Base-by-base conservation (phyloP, 2,113 vertebrate genomes). In the Marmota monax region DNA sequence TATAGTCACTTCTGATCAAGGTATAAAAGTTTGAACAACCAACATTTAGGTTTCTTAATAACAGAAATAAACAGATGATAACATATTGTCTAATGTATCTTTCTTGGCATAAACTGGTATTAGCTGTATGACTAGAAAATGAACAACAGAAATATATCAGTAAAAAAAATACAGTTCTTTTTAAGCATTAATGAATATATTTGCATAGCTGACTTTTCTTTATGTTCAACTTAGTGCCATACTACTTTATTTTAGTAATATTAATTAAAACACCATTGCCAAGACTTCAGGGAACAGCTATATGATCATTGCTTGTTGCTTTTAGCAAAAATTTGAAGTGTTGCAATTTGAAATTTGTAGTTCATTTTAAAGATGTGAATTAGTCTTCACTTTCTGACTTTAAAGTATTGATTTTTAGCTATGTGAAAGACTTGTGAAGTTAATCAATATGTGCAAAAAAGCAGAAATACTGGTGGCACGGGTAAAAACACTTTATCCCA, bases 361-460 rank as follows among this genome's bases (percentile, higher is more conserved):
- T 85, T 93, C 56, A 80, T 95, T 88, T 96, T 92, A 92, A 95
- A 88, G 34, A 13, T 88, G 22, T 56, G 83, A 87, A 79, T 91
- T 96, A 72, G 42, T 96, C 51, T 69, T 95, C 56, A 84, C 45
- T 82, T 94, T 96, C 73, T 70, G 34, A 51, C 56, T 90, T 88
- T 87, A 65, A 7, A 85, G 14, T 78, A 93, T 34, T 97, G n/a
- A 85, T 73, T 91, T 95, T 37, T 63, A 93, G 56, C 13, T 89
- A 70, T 61, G 42, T 56, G 67, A 95, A 95, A 94, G 76, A 83
- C 10, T 61, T 86, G 32, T 53, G n/a, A 96, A 45, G 27, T 94
- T 77, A 90, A 84, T 88, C 32, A 86, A 69, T 48, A 92, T 70
- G 22, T 86, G 9, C 32, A 79, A 90, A 95, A 88, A 89, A 88